These are phyloP conservation scores for Halictus rubicundus DNA, from an alignment of 1,140 invertebrate genomes.

Conservation along the genomic window DNA sequence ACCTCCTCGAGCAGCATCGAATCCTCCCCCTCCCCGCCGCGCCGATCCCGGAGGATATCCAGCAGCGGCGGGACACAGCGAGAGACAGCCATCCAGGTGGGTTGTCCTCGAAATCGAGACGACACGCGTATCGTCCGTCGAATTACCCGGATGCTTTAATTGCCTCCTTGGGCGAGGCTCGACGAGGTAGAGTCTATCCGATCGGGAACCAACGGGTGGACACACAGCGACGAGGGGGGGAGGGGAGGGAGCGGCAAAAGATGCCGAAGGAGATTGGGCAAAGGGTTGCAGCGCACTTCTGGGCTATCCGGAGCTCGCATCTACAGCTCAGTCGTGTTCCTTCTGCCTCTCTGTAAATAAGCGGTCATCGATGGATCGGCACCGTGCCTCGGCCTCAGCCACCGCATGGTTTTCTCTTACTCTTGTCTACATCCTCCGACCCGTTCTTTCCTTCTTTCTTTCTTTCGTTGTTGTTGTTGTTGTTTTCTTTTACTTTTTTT, in stretches of 20 bases:
- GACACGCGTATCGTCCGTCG: constrained; percentile 51
- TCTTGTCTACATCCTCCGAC: constrained; percentile 1
- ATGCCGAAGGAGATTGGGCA: constrained; percentile 57
- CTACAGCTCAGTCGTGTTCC: constrained; percentile 66
- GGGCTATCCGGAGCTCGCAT: constrained; percentile 69
- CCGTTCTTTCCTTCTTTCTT: background rate
- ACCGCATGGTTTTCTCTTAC: background rate
- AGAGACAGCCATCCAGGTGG: constrained; percentile 27
- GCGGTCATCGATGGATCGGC: constrained; percentile 73
- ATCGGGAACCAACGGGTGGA: constrained; percentile 11
- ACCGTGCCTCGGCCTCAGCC: constrained; percentile 29
- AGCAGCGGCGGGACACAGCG: background rate
- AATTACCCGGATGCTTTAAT: constrained; percentile 74
- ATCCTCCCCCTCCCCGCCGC: too few relatives aligned
- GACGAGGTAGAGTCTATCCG: constrained; percentile 15
- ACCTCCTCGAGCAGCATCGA: background rate
- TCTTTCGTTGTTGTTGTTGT: background rate
- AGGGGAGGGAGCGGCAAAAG: constrained; percentile 26
- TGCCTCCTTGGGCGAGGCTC: constrained; percentile 66
- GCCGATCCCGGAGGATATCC: constrained; percentile 1
- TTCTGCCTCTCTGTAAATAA: constrained; percentile 72
- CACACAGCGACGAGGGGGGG: constrained; percentile 2
- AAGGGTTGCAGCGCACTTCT: constrained; percentile 65
- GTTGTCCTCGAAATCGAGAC: constrained; percentile 56
- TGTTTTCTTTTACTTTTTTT: background rate